Conservation (phyloP, 2,113 vertebrate species). For the Crotalus viridis region DNA sequence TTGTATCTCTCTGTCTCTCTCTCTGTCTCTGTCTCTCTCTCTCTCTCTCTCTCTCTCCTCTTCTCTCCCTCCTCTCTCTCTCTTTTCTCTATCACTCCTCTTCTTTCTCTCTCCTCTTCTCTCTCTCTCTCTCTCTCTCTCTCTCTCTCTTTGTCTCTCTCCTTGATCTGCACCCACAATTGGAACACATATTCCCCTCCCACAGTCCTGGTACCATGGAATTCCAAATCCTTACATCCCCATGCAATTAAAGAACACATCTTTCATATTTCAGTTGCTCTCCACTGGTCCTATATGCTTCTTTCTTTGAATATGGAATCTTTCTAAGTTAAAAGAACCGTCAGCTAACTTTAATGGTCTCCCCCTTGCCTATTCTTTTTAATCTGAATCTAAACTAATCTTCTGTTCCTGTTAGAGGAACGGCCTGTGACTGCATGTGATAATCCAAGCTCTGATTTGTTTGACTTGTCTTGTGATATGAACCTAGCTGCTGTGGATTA, state of each 20-base stretch:
- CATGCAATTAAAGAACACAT: slow-evolving; percentile 51
- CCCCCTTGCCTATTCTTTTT: not conserved
- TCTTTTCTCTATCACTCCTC: no score
- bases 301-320: not conserved
- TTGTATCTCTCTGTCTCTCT: slow-evolving; percentile 29
- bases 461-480: not conserved
- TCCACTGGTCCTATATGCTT: not conserved
- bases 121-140: not conserved
- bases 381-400: not conserved
- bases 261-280: slow-evolving; percentile 50
- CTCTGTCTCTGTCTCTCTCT: not conserved
- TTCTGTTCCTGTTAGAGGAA: not conserved
- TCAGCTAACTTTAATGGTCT: not conserved
- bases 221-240: slow-evolving; percentile 58
- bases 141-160: no score
- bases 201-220: slow-evolving; percentile 28
- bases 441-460: not conserved
- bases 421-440: not conserved
- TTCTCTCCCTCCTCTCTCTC: no score
- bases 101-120: slow-evolving; percentile 14
- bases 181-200: not conserved
- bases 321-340: not conserved
- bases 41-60: no score
- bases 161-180: rapidly evolving
- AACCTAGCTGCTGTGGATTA: not conserved